These are phyloP conservation scores for Zingel zingel DNA, from an alignment of 2,113 vertebrate species.

Conservation along the genomic window DNA sequence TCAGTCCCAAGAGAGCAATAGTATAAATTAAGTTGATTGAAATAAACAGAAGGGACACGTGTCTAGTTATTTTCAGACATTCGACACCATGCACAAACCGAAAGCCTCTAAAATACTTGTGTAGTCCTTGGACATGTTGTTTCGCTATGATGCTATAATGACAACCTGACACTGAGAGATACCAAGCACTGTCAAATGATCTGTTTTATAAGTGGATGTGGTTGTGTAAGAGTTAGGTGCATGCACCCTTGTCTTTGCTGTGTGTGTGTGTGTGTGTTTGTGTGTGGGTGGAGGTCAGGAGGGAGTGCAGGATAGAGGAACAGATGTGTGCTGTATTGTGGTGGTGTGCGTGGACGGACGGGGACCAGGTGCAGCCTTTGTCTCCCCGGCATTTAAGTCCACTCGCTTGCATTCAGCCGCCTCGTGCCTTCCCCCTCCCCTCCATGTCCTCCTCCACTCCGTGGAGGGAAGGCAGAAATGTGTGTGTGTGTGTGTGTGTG, in stretches of 20 bases:
- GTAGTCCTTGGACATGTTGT: slow-evolving; percentile 45
- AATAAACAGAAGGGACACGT: slow-evolving; percentile 27
- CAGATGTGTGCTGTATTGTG: slow-evolving; percentile 92
- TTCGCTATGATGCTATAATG: slow-evolving; percentile 36
- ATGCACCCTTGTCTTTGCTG: slow-evolving; percentile 2
- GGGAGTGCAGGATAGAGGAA: slow-evolving; percentile 77
- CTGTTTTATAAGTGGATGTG: slow-evolving; percentile 52
- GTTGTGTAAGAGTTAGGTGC: slow-evolving; percentile 31
- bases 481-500: slow-evolving; percentile 49
- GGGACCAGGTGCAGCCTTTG: slow-evolving; percentile 97
- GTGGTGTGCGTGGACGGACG: slow-evolving; percentile 87
- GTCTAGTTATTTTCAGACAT: slow-evolving; percentile 38
- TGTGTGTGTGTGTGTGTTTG: slow-evolving; percentile 34
- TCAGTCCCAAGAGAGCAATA: slow-evolving; percentile 57
- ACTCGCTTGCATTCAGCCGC: slow-evolving; percentile 83
- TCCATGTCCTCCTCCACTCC: slow-evolving; percentile 24
- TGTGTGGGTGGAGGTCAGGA: slow-evolving; percentile 64
- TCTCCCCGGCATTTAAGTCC: slow-evolving; percentile 87
- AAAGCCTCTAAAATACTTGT: slow-evolving; percentile 12
- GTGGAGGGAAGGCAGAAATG: slow-evolving; percentile 63
- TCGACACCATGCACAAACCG: slow-evolving; percentile 15
- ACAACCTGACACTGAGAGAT: slow-evolving; percentile 31
- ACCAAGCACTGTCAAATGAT: slow-evolving; percentile 42
- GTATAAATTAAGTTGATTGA: slow-evolving; percentile 59
- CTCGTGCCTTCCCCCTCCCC: slow-evolving; percentile 65